A percentile compares a stretch with the other conserved stretches of the same genome.
These are phyloP conservation scores for Mercenaria mercenaria DNA, from an alignment of 1,140 invertebrate genomes.

Conservation along the genomic window DNA sequence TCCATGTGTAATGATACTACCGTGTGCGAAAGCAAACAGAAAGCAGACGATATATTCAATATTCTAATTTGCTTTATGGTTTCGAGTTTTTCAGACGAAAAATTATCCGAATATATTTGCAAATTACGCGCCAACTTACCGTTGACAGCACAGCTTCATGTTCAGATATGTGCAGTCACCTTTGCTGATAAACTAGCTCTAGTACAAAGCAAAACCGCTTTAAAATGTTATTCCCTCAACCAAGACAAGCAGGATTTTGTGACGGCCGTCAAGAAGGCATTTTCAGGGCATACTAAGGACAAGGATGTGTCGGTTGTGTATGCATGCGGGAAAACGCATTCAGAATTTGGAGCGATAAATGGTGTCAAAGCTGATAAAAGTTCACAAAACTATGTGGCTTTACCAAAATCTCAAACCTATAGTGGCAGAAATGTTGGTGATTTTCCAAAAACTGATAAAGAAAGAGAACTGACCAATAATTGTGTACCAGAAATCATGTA, in stretches of 20 bases:
- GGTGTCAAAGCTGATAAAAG: neutral
- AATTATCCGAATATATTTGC: neutral
- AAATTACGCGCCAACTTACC: neutral
- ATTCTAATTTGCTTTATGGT: neutral
- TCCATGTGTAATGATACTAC: too few species aligned
- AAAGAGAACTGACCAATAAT: too few species aligned
- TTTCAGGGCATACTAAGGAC: neutral
- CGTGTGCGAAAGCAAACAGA: too few species aligned
- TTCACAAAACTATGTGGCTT: neutral
- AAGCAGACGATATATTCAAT: neutral
- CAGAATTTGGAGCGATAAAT: neutral
- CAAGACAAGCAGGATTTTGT: neutral
- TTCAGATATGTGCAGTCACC: neutral
- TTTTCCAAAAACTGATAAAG: neutral
- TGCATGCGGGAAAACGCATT: neutral
- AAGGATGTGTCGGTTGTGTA: neutral
- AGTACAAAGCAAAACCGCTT: neutral
- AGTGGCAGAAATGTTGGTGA: neutral
- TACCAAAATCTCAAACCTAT: neutral
- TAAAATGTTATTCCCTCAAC: neutral
- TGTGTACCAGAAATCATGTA: neutral
- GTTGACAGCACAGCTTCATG: neutral
- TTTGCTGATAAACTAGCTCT: neutral
- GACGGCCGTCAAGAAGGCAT: neutral
- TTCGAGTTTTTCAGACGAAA: neutral